Evolutionary conservation across 2,888 invertebrate genomes (phyloP).

Genomic region (Drosophila nigritarsus): DNA sequence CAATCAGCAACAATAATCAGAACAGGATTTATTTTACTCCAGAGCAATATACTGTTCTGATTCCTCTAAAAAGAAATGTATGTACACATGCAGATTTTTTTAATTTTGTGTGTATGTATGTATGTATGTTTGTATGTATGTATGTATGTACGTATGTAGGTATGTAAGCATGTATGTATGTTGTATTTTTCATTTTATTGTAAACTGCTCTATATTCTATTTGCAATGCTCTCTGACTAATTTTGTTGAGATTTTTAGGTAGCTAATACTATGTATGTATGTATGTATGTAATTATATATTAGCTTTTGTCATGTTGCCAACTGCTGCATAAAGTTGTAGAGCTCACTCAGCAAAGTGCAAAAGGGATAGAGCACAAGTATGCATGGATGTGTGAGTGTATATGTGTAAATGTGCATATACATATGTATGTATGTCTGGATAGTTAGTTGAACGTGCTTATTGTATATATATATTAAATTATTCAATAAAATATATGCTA

Average conservation of each 20-base stretch:
- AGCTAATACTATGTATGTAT: not conserved
- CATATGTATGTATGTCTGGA: not conserved
- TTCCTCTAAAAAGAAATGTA: not conserved
- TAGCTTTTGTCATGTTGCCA: constrained; percentile 23
- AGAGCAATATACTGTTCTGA: not conserved
- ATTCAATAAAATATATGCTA: constrained; percentile 41
- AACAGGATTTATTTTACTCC: not conserved
- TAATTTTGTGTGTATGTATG: not conserved
- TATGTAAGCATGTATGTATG: too few relatives aligned
- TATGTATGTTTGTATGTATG: too few relatives aligned
- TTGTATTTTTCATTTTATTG: not conserved
- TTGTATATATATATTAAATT: constrained; percentile 6
- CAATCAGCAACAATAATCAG: not conserved
- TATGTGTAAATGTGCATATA: not conserved
- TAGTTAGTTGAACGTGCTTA: not conserved
- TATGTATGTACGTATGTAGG: too few relatives aligned
- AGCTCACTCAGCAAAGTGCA: not conserved
- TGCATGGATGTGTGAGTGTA: not conserved
- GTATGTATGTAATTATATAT: not conserved
- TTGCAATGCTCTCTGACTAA: not conserved
- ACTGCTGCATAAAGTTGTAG: constrained; percentile 15
- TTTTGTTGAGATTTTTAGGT: not conserved
- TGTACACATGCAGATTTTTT: not conserved
- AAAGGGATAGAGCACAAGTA: not conserved
- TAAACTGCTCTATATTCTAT: constrained; percentile 11